Conservation (phyloP, 2,797 vertebrate species). For the Diplodus sargus region DNA sequence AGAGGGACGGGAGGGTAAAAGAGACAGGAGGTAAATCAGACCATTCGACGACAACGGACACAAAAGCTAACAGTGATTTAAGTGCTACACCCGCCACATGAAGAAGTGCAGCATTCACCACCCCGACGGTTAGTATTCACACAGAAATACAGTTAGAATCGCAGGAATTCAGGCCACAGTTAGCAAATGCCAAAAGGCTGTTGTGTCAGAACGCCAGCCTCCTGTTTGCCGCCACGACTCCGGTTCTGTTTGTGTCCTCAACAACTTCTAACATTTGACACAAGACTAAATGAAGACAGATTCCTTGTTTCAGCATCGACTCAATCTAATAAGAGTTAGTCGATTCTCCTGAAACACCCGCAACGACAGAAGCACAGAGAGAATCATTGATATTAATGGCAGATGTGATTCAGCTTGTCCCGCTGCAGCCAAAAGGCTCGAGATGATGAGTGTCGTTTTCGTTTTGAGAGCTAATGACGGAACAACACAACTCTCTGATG, state of each 20-base stretch:
- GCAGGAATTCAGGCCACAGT: background rate
- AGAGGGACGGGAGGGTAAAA: background rate
- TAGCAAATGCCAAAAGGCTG: background rate
- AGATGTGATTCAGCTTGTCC: constrained; percentile 32
- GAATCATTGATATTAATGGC: background rate
- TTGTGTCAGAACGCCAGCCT: background rate
- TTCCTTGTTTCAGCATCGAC: background rate
- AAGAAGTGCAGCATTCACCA: background rate
- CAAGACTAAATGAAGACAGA: background rate
- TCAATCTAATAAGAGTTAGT: background rate
- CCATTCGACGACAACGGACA: constrained; percentile 1
- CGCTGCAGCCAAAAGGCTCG: background rate
- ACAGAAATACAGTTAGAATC: background rate
- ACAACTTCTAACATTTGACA: background rate
- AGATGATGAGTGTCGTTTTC: background rate
- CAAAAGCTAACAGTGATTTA: background rate
- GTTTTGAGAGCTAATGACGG: background rate
- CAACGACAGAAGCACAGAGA: background rate
- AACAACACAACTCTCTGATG: background rate
- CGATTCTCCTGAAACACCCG: background rate
- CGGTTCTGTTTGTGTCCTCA: background rate
- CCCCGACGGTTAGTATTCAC: constrained; percentile 18
- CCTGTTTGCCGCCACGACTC: too few species aligned
- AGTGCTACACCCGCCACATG: background rate
- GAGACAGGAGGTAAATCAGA: constrained; percentile 7